These are phyloP conservation scores for Euclidia mi DNA, from an alignment of 2,888 invertebrate species.

Conservation along the genomic window DNA sequence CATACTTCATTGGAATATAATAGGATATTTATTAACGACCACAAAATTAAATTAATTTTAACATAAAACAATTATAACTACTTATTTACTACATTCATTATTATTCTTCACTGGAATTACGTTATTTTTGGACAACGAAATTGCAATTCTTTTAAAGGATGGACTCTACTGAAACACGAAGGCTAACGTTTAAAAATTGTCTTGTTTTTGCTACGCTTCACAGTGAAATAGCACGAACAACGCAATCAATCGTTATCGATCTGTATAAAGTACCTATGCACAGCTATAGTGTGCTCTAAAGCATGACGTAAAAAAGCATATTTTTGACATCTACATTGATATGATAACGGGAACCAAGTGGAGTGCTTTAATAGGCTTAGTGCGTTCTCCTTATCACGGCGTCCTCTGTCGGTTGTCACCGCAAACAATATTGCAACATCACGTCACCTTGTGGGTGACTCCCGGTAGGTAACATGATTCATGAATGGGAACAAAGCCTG, in stretches of 20 bases:
- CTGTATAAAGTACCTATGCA: background rate
- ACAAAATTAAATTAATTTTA: too few relatives aligned
- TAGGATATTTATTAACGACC: too few relatives aligned
- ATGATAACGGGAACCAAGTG: slow-evolving; percentile 38
- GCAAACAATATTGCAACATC: slow-evolving; percentile 49
- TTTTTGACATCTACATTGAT: slow-evolving; percentile 21
- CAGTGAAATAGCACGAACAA: too few relatives aligned
- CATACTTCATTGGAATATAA: too few relatives aligned
- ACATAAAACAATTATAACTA: too few relatives aligned
- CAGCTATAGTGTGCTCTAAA: background rate
- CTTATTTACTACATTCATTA: too few relatives aligned
- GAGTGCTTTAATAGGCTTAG: slow-evolving; percentile 51
- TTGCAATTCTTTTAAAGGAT: too few relatives aligned
- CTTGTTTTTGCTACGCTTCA: too few relatives aligned
- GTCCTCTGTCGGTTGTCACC: slow-evolving; percentile 33
- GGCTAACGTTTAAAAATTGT: too few relatives aligned
- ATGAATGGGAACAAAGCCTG: slow-evolving; percentile 32
- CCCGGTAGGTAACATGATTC: slow-evolving; percentile 25
- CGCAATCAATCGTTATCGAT: background rate
- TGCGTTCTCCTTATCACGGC: slow-evolving; percentile 45
- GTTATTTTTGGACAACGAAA: too few relatives aligned
- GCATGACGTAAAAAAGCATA: slow-evolving; percentile 11
- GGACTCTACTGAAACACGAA: too few relatives aligned
- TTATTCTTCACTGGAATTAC: too few relatives aligned
- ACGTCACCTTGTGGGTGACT: slow-evolving; percentile 42